Conservation (phyloP, 2,113 vertebrate species). For the Gasterosteus nipponicus region DNA sequence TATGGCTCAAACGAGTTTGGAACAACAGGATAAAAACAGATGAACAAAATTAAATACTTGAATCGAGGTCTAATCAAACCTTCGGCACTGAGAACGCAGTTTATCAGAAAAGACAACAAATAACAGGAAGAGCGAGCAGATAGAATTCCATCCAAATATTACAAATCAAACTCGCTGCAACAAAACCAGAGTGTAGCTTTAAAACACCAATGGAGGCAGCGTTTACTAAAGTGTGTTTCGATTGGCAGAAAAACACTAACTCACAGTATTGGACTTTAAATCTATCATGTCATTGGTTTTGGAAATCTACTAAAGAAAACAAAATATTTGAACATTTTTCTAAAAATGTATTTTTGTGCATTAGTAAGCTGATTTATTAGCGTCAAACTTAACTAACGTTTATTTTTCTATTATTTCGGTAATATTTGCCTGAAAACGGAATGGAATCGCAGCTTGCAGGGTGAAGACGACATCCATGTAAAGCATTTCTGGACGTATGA, state of each 20-base stretch:
- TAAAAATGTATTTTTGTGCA: neutral
- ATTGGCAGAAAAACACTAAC: neutral
- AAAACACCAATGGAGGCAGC: no score
- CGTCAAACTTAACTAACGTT: neutral
- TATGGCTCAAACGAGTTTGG: conserved; percentile 44
- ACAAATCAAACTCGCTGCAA: neutral
- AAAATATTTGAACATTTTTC: neutral
- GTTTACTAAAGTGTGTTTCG: neutral
- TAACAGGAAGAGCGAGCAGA: neutral
- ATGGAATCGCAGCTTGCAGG: conserved; percentile 26
- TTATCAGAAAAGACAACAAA: neutral
- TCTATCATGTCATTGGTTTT: neutral
- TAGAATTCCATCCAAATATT: conserved; percentile 10
- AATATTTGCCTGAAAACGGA: neutral
- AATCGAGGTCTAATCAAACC: neutral
- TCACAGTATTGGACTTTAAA: neutral
- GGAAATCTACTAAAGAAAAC: neutral
- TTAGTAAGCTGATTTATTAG: neutral
- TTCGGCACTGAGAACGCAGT: neutral
- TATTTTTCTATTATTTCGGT: neutral
- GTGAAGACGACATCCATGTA: neutral
- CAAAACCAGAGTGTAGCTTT: neutral
- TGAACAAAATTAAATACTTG: neutral
- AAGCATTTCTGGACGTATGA: conserved; percentile 29
- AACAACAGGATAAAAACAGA: neutral